Conservation (phyloP, 2,797 vertebrate species). For the Sebastes hubbsi region DNA sequence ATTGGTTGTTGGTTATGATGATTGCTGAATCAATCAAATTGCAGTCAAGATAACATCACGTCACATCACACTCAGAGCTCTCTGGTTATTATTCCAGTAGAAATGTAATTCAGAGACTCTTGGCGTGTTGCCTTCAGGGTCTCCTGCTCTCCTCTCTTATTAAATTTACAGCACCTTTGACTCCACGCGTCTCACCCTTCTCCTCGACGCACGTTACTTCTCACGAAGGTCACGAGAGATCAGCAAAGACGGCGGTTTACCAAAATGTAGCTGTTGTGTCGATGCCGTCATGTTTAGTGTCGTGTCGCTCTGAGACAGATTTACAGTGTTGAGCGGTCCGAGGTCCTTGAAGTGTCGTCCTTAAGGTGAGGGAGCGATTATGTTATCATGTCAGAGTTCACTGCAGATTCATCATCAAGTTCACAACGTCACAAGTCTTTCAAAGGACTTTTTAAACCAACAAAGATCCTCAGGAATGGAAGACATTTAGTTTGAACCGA, state of each 20-base stretch:
- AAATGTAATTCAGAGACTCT: background rate
- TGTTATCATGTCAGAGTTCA: background rate
- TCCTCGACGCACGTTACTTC: no score
- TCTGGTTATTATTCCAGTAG: background rate
- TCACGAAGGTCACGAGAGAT: background rate
- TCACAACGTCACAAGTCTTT: no score
- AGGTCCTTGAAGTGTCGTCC: background rate
- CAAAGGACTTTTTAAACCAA: background rate
- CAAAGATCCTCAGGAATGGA: background rate
- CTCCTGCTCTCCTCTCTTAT: conserved; percentile 18
- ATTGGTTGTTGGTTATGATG: background rate
- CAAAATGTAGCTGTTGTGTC: accelerated
- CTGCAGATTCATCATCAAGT: no score
- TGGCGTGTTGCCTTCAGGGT: conserved; percentile 23
- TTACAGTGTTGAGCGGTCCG: background rate
- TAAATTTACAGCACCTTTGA: conserved; percentile 28
- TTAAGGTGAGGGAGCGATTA: background rate
- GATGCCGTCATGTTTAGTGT: background rate
- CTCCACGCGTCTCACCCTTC: no score
- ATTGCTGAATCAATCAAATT: background rate
- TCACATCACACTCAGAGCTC: background rate
- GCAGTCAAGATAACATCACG: no score
- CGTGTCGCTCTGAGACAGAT: background rate
- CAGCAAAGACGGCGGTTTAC: background rate
- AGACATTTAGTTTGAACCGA: no score